phyloP scores from a whole-genome alignment of 2,113 vertebrate species.

The Podarcis raffonei region DNA sequence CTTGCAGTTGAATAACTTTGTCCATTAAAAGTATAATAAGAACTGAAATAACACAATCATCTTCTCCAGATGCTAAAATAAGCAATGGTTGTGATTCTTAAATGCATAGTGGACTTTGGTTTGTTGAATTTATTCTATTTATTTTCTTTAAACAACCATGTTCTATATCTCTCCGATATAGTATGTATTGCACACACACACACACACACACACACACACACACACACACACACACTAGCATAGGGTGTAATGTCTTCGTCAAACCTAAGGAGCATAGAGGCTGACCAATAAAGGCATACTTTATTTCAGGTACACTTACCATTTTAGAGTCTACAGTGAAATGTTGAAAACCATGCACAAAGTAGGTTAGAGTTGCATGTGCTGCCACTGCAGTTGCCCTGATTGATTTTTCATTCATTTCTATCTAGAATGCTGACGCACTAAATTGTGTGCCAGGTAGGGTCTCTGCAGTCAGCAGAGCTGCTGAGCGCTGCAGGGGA shows the following conservation, averaged over 20 bases:
- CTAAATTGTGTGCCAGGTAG: conserved; percentile 76
- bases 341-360: conserved; percentile 63
- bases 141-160: conserved; percentile 29
- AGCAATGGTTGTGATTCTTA: conserved; percentile 18
- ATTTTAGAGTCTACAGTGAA: conserved; percentile 72
- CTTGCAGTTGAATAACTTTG: conserved; percentile 60
- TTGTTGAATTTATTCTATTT: conserved; percentile 40
- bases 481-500: conserved; percentile 76
- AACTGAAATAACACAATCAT: conserved; percentile 16
- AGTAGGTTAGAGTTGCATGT: conserved; percentile 71
- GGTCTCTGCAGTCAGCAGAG: conserved; percentile 84
- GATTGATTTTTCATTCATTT: conserved; percentile 88
- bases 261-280: conserved; percentile 42
- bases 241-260: conserved; percentile 6
- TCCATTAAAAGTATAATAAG: conserved; percentile 42
- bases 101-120: conserved; percentile 13
- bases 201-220: too few relatives aligned
- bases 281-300: conserved; percentile 42
- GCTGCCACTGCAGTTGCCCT: conserved; percentile 78
- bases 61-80: neutral
- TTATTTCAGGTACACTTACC: conserved; percentile 72
- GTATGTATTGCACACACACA: neutral
- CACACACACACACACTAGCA: neutral
- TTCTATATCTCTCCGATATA: neutral
- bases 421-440: conserved; percentile 83